These are phyloP conservation scores for Dolomedes plantarius DNA, from an alignment of 2,888 invertebrate genomes.

Conservation along the genomic window DNA sequence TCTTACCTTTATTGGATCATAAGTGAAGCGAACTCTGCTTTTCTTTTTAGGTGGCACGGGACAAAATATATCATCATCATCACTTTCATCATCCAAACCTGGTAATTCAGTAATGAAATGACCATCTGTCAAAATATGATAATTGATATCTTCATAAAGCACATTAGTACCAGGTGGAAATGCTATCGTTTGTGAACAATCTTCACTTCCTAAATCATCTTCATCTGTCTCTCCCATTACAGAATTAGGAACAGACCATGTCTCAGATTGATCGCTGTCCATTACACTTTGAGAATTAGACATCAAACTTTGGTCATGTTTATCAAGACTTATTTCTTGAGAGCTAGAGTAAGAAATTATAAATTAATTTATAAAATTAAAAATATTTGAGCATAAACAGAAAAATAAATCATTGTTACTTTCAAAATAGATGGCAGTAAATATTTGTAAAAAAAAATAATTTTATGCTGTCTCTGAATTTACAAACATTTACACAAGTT, in stretches of 20 bases:
- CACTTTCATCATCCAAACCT: slow-evolving; percentile 83
- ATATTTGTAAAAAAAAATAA: too few species aligned
- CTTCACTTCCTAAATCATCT: slow-evolving; percentile 67
- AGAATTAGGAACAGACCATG: slow-evolving; percentile 60
- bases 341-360: not conserved
- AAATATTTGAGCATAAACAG: not conserved
- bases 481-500: too few species aligned
- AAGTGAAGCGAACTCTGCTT: slow-evolving; percentile 86
- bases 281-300: slow-evolving; percentile 25
- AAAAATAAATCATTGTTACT: not conserved
- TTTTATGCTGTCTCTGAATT: too few species aligned
- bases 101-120: slow-evolving; percentile 93
- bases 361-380: not conserved
- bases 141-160: slow-evolving; percentile 72
- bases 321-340: slow-evolving; percentile 30
- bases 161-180: slow-evolving; percentile 72
- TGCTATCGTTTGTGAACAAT: slow-evolving; percentile 56
- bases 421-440: not conserved
- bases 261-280: slow-evolving; percentile 66
- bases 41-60: slow-evolving; percentile 80
- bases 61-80: slow-evolving; percentile 80
- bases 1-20: slow-evolving; percentile 84
- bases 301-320: slow-evolving; percentile 28
- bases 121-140: slow-evolving; percentile 88
- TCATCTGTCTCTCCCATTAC: slow-evolving; percentile 56